phyloP scores from a whole-genome alignment of 1,140 invertebrate genomes.

The Drosophila teissieri region DNA sequence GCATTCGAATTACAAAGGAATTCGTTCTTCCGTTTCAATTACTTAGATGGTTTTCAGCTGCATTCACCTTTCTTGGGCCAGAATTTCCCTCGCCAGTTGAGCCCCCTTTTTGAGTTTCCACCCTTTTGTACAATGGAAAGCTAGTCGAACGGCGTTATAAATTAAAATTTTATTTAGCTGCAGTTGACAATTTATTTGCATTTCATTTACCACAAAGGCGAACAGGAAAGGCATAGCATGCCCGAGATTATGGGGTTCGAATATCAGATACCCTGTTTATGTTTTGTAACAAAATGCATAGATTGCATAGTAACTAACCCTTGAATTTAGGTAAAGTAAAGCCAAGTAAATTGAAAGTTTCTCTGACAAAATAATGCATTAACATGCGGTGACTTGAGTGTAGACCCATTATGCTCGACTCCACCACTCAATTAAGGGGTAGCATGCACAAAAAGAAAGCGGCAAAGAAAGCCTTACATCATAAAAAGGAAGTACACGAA shows the following conservation, averaged over 20 bases:
- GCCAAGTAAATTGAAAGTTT: too few relatives aligned
- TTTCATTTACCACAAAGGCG: slow-evolving; percentile 75
- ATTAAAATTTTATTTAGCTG: slow-evolving; percentile 82
- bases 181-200: slow-evolving; percentile 82
- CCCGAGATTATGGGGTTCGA: background rate
- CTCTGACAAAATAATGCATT: too few relatives aligned
- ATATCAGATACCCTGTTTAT: background rate
- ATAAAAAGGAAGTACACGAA: slow-evolving; percentile 24
- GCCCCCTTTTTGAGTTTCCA: background rate
- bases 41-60: slow-evolving; percentile 20
- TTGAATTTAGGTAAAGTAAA: too few relatives aligned
- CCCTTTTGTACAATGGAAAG: slow-evolving; percentile 6
- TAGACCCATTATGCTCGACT: background rate
- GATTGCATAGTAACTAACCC: too few relatives aligned
- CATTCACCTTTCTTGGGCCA: slow-evolving; percentile 12
- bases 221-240: slow-evolving; percentile 14
- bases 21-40: slow-evolving; percentile 12
- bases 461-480: slow-evolving; percentile 36
- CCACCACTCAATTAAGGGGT: slow-evolving; percentile 2
- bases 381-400: too few relatives aligned
- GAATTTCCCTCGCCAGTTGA: background rate
- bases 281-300: too few relatives aligned
- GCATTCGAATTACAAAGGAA: slow-evolving; percentile 5
- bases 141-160: slow-evolving; percentile 68
- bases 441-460: slow-evolving; percentile 19